A percentile compares a stretch with the other conserved stretches of the same genome.
phyloP scores from a whole-genome alignment of 2,113 vertebrate species.

The Cranoglanis bouderius region DNA sequence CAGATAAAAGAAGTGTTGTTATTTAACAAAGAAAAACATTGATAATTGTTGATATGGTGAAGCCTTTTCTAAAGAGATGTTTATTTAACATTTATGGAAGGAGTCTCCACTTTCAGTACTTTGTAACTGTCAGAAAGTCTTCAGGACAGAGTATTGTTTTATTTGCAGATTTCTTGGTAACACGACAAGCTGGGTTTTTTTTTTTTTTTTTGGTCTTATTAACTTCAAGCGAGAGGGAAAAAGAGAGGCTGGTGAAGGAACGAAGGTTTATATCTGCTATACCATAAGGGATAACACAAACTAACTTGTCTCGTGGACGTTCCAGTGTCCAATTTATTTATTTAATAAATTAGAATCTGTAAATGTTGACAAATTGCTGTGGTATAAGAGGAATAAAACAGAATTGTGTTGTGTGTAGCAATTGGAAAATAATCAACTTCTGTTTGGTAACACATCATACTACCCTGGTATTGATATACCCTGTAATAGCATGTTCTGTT shows the following conservation, averaged over 20 bases:
- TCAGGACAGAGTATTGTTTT: not conserved
- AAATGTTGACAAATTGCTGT: not conserved
- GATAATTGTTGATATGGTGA: not conserved
- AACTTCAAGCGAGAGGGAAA: not conserved
- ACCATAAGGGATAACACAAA: too few relatives aligned
- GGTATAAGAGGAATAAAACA: not conserved
- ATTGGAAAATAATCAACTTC: too few relatives aligned
- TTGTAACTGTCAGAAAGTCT: not conserved
- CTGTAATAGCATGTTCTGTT: too few relatives aligned
- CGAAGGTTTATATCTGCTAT: too few relatives aligned
- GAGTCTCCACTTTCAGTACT: too few relatives aligned
- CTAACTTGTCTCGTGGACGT: too few relatives aligned
- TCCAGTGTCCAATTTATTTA: too few relatives aligned
- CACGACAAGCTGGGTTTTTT: not conserved
- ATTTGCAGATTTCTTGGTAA: not conserved
- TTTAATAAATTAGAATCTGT: too few relatives aligned
- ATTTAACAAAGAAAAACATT: not conserved
- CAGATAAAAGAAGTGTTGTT: not conserved
- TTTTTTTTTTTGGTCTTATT: not conserved
- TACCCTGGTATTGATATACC: too few relatives aligned
- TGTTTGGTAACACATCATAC: not conserved
- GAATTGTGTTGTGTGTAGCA: too few relatives aligned
- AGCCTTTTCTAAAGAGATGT: too few relatives aligned
- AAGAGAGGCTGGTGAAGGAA: not conserved
- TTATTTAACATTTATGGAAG: too few relatives aligned